Evolutionary conservation across 2,797 vertebrate genomes (phyloP).

Genomic region (Lutjanus argentimaculatus): DNA sequence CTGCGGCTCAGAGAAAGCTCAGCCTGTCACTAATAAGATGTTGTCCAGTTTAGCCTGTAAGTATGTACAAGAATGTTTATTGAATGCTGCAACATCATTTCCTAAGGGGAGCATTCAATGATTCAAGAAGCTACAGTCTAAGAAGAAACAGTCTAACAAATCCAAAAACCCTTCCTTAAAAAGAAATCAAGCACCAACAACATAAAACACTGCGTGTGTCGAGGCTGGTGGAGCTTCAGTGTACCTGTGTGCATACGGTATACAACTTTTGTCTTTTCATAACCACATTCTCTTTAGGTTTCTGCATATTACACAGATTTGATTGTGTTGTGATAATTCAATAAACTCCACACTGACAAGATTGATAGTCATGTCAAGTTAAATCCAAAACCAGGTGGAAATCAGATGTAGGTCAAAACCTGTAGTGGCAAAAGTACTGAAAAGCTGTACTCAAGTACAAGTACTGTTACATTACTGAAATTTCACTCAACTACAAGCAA

Average conservation of each 20-base stretch:
- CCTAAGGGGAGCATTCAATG: background rate
- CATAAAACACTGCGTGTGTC: background rate
- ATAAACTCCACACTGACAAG: background rate
- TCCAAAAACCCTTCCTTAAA: background rate
- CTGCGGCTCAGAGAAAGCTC: constrained; percentile 10
- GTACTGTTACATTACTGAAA: no score
- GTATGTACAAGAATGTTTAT: background rate
- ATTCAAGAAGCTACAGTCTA: background rate
- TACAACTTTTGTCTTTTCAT: background rate
- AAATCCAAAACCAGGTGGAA: no score
- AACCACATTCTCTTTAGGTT: background rate
- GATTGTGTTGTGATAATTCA: background rate
- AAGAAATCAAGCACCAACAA: background rate
- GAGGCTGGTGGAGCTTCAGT: background rate
- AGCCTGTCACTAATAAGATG: constrained; percentile 16
- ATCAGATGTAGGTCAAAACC: no score
- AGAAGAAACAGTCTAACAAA: background rate
- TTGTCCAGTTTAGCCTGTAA: background rate
- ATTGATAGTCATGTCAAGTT: no score
- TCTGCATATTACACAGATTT: background rate
- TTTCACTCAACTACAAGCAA: no score
- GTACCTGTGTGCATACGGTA: background rate
- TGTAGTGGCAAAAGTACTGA: no score
- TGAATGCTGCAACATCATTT: background rate
- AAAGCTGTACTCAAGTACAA: no score